Conservation (phyloP, 1,140 invertebrate genomes). For the Plodia interpunctella region DNA sequence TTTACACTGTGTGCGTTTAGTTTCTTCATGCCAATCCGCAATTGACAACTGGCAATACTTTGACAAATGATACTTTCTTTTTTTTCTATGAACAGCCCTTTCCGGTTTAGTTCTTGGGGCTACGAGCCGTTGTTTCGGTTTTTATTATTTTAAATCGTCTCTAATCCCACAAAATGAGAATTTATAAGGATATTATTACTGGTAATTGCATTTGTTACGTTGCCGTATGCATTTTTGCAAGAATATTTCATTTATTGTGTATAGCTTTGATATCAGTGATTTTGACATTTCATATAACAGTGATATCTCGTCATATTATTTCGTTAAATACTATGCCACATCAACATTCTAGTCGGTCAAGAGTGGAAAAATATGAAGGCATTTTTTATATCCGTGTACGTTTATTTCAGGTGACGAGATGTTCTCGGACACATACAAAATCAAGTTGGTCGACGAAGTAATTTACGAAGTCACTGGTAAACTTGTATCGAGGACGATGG, state of each 20-base stretch:
- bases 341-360: conserved; percentile 30
- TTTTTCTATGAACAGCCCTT: conserved; percentile 60
- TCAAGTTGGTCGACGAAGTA: conserved; percentile 95
- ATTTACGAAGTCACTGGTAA: conserved; percentile 97
- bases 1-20: too few relatives aligned
- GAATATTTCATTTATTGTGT: conserved; percentile 32
- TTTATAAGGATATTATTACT: conserved; percentile 96
- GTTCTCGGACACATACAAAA: conserved; percentile 98
- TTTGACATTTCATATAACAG: conserved; percentile 57
- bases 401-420: conserved; percentile 93
- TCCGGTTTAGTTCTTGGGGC: conserved; percentile 79
- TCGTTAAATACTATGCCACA: conserved; percentile 47
- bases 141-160: conserved; percentile 81
- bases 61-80: conserved; percentile 21
- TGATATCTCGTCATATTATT: conserved; percentile 38
- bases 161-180: conserved; percentile 92
- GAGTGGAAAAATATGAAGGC: conserved; percentile 5
- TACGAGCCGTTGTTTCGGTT: conserved; percentile 79
- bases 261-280: conserved; percentile 40
- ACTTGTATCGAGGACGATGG: conserved; percentile 85
- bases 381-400: conserved; percentile 17
- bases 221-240: conserved; percentile 24
- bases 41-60: conserved; percentile 24
- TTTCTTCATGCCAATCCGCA: too few relatives aligned
- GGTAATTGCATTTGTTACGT: conserved; percentile 79